Percentiles rank a stretch among this genome's conserved stretches.
Evolutionary conservation across 2,888 invertebrate genomes (phyloP).

Genomic region (Chrysomela aeneicollis): DNA sequence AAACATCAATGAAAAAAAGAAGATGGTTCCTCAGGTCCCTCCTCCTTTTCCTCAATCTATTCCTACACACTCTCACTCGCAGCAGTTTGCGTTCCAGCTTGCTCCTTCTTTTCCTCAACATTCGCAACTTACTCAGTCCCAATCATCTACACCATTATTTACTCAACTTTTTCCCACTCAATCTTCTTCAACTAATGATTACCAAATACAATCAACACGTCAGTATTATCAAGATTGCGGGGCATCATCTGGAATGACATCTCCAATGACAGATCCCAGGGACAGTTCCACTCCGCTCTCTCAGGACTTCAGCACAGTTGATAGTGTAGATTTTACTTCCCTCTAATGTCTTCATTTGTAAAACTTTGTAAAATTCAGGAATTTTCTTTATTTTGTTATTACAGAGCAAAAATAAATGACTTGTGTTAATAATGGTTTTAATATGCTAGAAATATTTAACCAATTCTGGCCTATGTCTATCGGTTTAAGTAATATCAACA

Average conservation of each 20-base stretch:
- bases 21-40: conserved; percentile 11
- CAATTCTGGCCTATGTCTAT: conserved; percentile 12
- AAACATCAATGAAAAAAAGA: conserved; percentile 25
- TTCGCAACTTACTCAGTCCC: conserved; percentile 20
- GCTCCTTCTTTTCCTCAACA: conserved; percentile 20
- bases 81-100: conserved; percentile 19
- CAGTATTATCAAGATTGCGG: conserved; percentile 14
- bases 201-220: conserved; percentile 14
- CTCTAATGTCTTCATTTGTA: conserved; percentile 19
- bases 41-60: conserved; percentile 14
- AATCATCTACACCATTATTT: conserved; percentile 17
- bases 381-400: conserved; percentile 21
- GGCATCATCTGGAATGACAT: conserved; percentile 13
- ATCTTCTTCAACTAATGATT: conserved; percentile 19
- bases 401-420: conserved; percentile 21
- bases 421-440: conserved; percentile 19
- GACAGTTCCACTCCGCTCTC: conserved; percentile 11
- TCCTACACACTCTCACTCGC: conserved; percentile 19
- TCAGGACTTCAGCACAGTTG: conserved; percentile 9
- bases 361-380: conserved; percentile 21
- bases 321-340: conserved; percentile 13
- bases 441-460: conserved; percentile 16
- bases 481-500: conserved; percentile 15
- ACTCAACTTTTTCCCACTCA: conserved; percentile 21
- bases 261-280: conserved; percentile 9